A percentile compares a stretch with the other conserved stretches of the same genome.
Conservation (phyloP, 2,797 vertebrate species). For the Pseudomugil tenellus region DNA sequence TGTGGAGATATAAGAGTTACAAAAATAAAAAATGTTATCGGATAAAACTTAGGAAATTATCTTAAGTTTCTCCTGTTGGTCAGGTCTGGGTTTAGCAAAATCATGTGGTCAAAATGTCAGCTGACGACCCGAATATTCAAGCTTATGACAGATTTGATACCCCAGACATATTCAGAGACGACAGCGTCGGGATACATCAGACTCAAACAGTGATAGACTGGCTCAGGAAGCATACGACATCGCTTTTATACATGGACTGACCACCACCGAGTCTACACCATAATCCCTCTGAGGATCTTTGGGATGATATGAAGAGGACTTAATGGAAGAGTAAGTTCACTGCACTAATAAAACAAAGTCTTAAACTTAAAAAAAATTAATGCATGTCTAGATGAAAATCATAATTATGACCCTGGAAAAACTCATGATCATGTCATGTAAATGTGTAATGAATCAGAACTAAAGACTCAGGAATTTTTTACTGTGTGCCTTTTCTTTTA, state of each 20-base stretch:
- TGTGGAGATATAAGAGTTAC: background rate
- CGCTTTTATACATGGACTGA: background rate
- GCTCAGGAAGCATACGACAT: background rate
- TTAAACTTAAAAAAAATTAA: background rate
- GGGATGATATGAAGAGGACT: background rate
- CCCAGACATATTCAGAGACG: background rate
- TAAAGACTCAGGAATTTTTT: background rate
- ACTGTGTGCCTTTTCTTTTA: background rate
- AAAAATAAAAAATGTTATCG: background rate
- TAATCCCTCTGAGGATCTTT: background rate
- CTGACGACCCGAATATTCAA: background rate
- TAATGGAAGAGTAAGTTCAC: background rate
- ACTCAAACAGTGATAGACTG: background rate
- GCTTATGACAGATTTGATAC: background rate
- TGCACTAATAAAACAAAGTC: background rate
- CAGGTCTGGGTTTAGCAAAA: background rate
- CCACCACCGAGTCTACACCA: background rate
- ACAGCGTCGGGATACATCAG: background rate
- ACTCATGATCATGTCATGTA: background rate
- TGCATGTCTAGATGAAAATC: background rate
- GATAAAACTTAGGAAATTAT: background rate
- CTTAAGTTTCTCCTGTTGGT: background rate
- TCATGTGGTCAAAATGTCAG: background rate
- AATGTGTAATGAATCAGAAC: background rate
- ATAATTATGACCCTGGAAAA: background rate